Evolutionary conservation across 1,140 invertebrate genomes (phyloP), one percentile per base, ranked within the genome.

Genomic region (Drosophila kikkawai): DNA sequence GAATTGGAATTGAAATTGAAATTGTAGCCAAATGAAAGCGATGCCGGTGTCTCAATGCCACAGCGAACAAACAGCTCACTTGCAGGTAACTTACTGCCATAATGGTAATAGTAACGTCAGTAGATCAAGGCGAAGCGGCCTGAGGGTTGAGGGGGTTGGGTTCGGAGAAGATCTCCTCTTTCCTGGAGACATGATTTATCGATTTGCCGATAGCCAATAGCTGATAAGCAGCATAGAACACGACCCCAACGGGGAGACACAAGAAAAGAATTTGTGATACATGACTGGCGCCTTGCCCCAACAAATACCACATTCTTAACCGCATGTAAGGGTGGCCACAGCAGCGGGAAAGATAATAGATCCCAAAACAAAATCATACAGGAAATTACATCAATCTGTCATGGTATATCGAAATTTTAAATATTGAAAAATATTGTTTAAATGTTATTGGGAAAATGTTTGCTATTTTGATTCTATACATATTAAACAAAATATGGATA

Each of bases 161-260:
- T n/a, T 39, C 45, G 39, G 48, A 58, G 42, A 67, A 67, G 67
- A 55, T 47, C 60, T 37, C 13, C 32, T n/a, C 19, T 19, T 29
- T 26, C 47, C 22, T 22, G 32, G 45, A 32, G 32, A 68, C 67
- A 70, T 70, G 67, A 68, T 71, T 69, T 71, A 22, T 70, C 69
- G 53, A 73, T 71, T 59, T 71, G 44, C 37, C 64, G 63, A 69
- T 69, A 64, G 29, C 57, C 15, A 7, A 50, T 66, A 64, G 78
- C 47, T 83, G 83, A 88, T 87, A 88, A 79, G 39, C 57, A 56
- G 57, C 47, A 61, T 53, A 60, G 39, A 77, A 56, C 64, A 37
- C 56, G 56, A 58, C 51, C 29, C 75, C 26, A 13, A 12, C 37
- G 13, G 2, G 11, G 29, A 60, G 42, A 66, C 75, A 79, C 58